Evolutionary conservation across 2,888 invertebrate genomes (phyloP).

Genomic region (Malthinus seriepunctatus): DNA sequence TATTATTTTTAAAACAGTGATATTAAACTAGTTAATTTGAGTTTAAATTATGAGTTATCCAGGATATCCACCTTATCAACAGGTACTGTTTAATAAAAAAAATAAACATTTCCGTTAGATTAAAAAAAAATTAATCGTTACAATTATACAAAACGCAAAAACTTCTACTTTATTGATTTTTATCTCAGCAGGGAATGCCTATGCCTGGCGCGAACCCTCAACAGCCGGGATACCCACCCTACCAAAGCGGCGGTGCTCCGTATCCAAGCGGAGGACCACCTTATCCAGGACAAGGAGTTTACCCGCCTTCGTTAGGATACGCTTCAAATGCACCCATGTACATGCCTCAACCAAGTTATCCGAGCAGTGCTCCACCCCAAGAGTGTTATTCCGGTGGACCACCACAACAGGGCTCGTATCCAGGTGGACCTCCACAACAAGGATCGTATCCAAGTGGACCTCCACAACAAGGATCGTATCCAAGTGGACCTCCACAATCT

Average conservation of each 20-base stretch:
- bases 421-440: slow-evolving; percentile 31
- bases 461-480: slow-evolving; percentile 44
- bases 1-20: neutral
- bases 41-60: slow-evolving; percentile 46
- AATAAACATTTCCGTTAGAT: neutral
- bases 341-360: slow-evolving; percentile 52
- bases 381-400: slow-evolving; percentile 39
- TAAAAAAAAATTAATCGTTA: neutral
- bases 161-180: slow-evolving; percentile 17
- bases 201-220: slow-evolving; percentile 36
- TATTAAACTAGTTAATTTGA: neutral
- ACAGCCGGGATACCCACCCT: slow-evolving; percentile 32
- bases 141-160: slow-evolving; percentile 2
- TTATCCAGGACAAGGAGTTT: slow-evolving; percentile 42
- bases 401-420: slow-evolving; percentile 44
- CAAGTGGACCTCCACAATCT: slow-evolving; percentile 19
- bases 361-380: slow-evolving; percentile 35
- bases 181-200: slow-evolving; percentile 37
- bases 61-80: slow-evolving; percentile 46
- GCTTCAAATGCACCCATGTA: slow-evolving; percentile 50
- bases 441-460: slow-evolving; percentile 45
- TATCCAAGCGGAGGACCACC: slow-evolving; percentile 51
- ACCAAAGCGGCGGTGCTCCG: slow-evolving; percentile 44
- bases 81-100: slow-evolving; percentile 44
- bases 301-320: slow-evolving; percentile 58